phyloP scores from a whole-genome alignment of 2,113 vertebrate species.

The Siphamia tubifer region DNA sequence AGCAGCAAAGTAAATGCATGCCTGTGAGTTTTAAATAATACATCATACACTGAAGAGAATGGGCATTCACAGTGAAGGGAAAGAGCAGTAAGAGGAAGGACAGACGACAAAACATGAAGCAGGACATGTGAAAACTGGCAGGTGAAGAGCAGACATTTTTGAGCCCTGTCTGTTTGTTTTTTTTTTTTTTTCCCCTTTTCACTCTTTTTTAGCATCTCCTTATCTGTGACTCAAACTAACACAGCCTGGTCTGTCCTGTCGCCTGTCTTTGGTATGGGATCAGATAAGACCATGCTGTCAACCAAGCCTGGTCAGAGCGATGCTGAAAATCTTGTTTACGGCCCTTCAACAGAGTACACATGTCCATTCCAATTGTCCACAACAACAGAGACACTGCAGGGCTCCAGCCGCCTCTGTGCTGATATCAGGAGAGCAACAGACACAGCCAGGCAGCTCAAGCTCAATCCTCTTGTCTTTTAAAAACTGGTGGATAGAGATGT shows the following conservation, averaged over 20 bases:
- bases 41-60: slow-evolving; percentile 1
- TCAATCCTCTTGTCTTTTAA: slow-evolving; percentile 44
- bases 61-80: not conserved
- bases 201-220: slow-evolving; percentile 31
- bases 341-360: slow-evolving; percentile 61
- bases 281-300: slow-evolving; percentile 70
- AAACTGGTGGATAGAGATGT: slow-evolving; percentile 16
- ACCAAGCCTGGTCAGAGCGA: slow-evolving; percentile 37
- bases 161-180: slow-evolving; percentile 3
- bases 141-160: slow-evolving; percentile 21
- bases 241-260: slow-evolving; percentile 8
- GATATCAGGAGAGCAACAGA: slow-evolving; percentile 59
- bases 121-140: slow-evolving; percentile 6
- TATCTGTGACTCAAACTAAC: slow-evolving; percentile 48
- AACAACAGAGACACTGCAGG: slow-evolving; percentile 43
- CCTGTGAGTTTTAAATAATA: slow-evolving; percentile 30
- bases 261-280: slow-evolving; percentile 37
- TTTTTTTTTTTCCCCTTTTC: no score
- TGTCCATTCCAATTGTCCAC: slow-evolving; percentile 51
- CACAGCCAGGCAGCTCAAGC: slow-evolving; percentile 21
- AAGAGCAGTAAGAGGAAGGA: not conserved
- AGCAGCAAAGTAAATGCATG: slow-evolving; percentile 3
- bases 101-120: slow-evolving; percentile 1
- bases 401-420: slow-evolving; percentile 36
- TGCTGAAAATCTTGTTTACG: slow-evolving; percentile 70